phyloP scores from a whole-genome alignment of 2,888 invertebrate genomes.

The Prosopocoilus inquinatus region DNA sequence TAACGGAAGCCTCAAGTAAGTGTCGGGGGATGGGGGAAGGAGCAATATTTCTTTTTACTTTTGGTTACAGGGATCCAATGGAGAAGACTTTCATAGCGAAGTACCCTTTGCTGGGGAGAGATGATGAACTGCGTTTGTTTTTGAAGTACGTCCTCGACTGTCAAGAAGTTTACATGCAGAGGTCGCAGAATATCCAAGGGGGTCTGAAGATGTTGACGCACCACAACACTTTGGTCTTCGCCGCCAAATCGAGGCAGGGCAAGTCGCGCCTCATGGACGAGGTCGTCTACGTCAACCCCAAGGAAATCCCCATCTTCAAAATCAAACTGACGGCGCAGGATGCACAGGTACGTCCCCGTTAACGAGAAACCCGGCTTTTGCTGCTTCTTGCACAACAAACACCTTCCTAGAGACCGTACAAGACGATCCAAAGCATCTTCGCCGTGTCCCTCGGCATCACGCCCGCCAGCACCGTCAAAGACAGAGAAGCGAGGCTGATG shows the following conservation, averaged over 20 bases:
- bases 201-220: conserved; percentile 17
- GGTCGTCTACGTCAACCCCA: conserved; percentile 52
- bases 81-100: conserved; percentile 23
- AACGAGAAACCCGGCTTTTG: neutral
- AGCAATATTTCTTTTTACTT: no score
- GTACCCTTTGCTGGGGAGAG: conserved; percentile 56
- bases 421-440: conserved; percentile 51
- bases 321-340: conserved; percentile 45
- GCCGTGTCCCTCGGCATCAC: conserved; percentile 45
- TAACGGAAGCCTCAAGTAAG: no score
- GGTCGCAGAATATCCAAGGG: conserved; percentile 9
- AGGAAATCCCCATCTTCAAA: conserved; percentile 42
- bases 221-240: conserved; percentile 37
- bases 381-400: neutral
- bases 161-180: conserved; percentile 11
- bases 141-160: conserved; percentile 28
- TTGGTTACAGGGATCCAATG: conserved; percentile 9
- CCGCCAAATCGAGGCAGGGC: conserved; percentile 60
- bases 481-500: conserved; percentile 47
- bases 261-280: conserved; percentile 63
- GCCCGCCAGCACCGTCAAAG: conserved; percentile 37
- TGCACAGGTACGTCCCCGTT: conserved; percentile 45
- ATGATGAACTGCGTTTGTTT: conserved; percentile 41
- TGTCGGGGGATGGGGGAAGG: no score
- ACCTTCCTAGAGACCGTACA: conserved; percentile 46